Evolutionary conservation across 35 echinoderm and acorn worm genomes (phyloP).

Genomic region (Patiria miniata): DNA sequence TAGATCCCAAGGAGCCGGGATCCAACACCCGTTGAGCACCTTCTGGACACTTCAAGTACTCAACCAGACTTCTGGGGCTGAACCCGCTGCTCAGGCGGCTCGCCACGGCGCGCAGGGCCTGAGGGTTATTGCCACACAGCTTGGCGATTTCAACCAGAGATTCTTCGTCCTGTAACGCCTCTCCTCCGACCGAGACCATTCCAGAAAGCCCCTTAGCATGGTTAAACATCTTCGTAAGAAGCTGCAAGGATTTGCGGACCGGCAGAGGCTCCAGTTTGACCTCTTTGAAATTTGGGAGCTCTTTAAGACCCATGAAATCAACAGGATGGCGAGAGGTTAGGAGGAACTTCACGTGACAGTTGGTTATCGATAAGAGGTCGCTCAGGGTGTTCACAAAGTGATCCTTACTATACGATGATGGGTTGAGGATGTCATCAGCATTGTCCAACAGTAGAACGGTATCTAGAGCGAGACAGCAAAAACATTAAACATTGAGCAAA

Average conservation of each 20-base stretch:
- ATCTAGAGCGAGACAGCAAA: conserved; percentile 17
- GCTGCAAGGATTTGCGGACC: conserved; percentile 33
- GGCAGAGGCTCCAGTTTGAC: conserved; percentile 48
- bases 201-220: neutral
- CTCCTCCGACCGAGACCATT: conserved; percentile 3
- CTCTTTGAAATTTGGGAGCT: conserved; percentile 42
- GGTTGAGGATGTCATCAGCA: conserved; percentile 57
- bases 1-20: neutral
- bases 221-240: conserved; percentile 39
- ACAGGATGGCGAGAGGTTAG: conserved; percentile 57
- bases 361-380: neutral
- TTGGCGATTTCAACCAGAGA: conserved; percentile 29
- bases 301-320: neutral
- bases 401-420: conserved; percentile 31
- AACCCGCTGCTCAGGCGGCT: conserved; percentile 39
- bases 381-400: conserved; percentile 53
- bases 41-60: conserved; percentile 21
- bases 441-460: conserved; percentile 54
- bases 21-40: neutral
- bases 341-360: conserved; percentile 38
- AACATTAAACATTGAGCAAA: too few species aligned
- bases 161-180: conserved; percentile 12
- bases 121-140: conserved; percentile 64
- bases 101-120: conserved; percentile 52
- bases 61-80: conserved; percentile 2